Percentiles rank a stretch among this genome's conserved stretches.
Evolutionary conservation across 2,797 vertebrate genomes (phyloP).

Genomic region (Euthynnus affinis): DNA sequence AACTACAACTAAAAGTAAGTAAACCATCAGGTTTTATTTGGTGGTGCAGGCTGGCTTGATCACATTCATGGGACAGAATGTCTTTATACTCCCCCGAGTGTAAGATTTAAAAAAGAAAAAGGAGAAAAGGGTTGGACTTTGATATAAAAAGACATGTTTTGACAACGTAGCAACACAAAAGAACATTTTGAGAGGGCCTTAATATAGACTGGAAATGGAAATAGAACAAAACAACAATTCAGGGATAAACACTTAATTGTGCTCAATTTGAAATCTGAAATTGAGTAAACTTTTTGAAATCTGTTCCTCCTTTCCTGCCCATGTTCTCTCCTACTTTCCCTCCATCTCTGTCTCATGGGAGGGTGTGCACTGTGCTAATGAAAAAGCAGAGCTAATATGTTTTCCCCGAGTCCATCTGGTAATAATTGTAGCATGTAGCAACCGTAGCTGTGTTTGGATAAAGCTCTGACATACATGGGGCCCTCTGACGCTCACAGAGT

Average conservation of each 20-base stretch:
- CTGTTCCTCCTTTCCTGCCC: conserved; percentile 1
- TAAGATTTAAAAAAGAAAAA: neutral
- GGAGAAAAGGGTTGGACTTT: neutral
- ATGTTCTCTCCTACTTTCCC: conserved; percentile 2
- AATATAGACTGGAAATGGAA: conserved; percentile 37
- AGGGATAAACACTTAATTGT: conserved; percentile 17
- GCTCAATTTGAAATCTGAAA: conserved; percentile 45
- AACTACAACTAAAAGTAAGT: neutral
- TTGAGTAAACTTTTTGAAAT: conserved; percentile 26
- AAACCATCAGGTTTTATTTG: neutral
- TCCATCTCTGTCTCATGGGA: conserved; percentile 34
- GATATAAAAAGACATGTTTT: conserved; percentile 34
- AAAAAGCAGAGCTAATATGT: conserved; percentile 80
- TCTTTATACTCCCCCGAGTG: neutral
- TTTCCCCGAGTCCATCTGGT: conserved; percentile 81
- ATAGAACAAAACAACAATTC: conserved; percentile 40
- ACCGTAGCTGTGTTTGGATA: conserved; percentile 84
- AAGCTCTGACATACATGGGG: conserved; percentile 81
- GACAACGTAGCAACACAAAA: conserved; percentile 31
- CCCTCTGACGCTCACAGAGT: conserved; percentile 69
- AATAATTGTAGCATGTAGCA: conserved; percentile 85
- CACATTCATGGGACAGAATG: neutral
- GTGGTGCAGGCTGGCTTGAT: neutral
- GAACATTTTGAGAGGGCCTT: conserved; percentile 8
- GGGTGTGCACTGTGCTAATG: conserved; percentile 67